A percentile compares a stretch with the other conserved stretches of the same genome.
Conservation (phyloP, 2,797 vertebrate genomes). For the Myioborus melanocephalus region DNA sequence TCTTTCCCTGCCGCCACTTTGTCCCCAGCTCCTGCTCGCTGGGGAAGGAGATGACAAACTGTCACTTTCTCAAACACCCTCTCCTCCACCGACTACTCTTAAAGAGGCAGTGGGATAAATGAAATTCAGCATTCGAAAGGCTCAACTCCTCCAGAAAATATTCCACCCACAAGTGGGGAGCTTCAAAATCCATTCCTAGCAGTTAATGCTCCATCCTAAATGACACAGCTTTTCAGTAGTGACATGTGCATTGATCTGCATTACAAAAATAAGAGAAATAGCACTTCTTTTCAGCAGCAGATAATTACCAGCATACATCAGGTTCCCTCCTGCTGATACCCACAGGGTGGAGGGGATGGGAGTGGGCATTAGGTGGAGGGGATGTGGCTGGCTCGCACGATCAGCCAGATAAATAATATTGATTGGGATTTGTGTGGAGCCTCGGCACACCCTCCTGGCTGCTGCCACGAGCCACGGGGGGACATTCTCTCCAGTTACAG, state of each 20-base stretch:
- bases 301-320: slow-evolving; percentile 58
- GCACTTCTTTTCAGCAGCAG: slow-evolving; percentile 57
- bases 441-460: not conserved
- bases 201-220: slow-evolving; percentile 60
- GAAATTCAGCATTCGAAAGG: slow-evolving; percentile 55
- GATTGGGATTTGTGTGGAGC: slow-evolving; percentile 41
- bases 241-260: slow-evolving; percentile 36
- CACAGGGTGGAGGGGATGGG: slow-evolving; percentile 46
- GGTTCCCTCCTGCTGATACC: slow-evolving; percentile 54
- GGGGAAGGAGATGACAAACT: slow-evolving; percentile 57
- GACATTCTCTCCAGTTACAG: not conserved
- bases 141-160: slow-evolving; percentile 65
- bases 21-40: not conserved
- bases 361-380: slow-evolving; percentile 58
- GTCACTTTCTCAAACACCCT: slow-evolving; percentile 61
- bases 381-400: not conserved
- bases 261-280: slow-evolving; percentile 65
- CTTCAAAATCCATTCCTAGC: slow-evolving; percentile 62
- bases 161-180: slow-evolving; percentile 34
- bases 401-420: slow-evolving; percentile 49
- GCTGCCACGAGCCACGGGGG: slow-evolving; percentile 35
- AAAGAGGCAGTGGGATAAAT: slow-evolving; percentile 64
- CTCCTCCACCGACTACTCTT: slow-evolving; percentile 52
- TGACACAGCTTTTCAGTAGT: slow-evolving; percentile 49
- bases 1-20: slow-evolving; percentile 9